Evolutionary conservation across 2,113 vertebrate species (phyloP).

Genomic region (Numenius arquata): DNA sequence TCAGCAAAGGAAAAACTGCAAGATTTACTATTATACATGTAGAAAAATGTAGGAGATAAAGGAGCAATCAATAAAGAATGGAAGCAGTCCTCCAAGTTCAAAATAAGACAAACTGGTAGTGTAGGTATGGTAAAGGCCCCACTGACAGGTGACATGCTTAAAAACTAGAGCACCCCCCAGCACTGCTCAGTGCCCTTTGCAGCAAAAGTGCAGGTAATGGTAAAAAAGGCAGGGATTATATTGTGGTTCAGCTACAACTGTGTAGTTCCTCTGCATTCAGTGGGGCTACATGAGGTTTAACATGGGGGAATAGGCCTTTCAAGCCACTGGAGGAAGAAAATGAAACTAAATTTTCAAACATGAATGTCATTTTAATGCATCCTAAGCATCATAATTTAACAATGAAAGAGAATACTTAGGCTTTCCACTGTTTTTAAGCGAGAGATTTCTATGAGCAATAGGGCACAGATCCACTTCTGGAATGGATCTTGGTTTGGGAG

Average conservation of each 20-base stretch:
- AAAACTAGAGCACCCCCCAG: neutral
- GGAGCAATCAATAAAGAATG: neutral
- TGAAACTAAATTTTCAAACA: neutral
- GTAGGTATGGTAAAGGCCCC: neutral
- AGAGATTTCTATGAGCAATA: neutral
- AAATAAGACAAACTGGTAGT: neutral
- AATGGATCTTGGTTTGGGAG: neutral
- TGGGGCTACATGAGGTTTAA: neutral
- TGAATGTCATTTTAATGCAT: neutral
- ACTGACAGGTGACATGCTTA: neutral
- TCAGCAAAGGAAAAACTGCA: neutral
- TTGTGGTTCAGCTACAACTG: neutral
- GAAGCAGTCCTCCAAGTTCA: neutral
- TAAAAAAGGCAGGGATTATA: neutral
- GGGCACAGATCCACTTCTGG: neutral
- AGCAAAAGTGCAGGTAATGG: neutral
- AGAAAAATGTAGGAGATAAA: neutral
- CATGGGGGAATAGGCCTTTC: neutral
- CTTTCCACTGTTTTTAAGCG: neutral
- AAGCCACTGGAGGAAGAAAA: neutral
- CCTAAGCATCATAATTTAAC: neutral
- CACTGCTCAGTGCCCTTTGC: neutral
- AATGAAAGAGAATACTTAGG: neutral
- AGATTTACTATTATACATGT: rapidly evolving
- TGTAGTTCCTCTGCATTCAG: neutral